Base-by-base conservation (phyloP, 2,113 vertebrate genomes). In the Nyctibius bracteatus region DNA sequence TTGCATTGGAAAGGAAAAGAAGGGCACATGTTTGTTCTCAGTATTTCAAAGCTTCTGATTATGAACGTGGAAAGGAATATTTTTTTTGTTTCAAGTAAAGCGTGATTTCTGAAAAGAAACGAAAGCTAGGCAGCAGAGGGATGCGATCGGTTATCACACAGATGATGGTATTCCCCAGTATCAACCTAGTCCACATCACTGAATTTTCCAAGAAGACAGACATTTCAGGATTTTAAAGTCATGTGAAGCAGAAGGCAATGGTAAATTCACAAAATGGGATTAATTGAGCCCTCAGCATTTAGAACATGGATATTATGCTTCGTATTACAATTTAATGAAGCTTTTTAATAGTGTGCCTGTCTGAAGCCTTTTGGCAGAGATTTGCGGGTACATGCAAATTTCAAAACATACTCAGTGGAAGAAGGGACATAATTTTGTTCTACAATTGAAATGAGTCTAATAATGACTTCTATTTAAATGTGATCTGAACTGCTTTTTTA, bases 341-440 rank as follows among this genome's bases (percentile, higher is more conserved):
- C 30, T 51, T 83, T 84, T 90, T 84, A 89, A 79, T 72, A 44
- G 30, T 44, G 17, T 30, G 75, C 39, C 47, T 41, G 51, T 90
- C 72, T 90, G 82, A 88, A 88, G 82, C 54, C 88, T 88, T 77
- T 35, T 61, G 67, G 59, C 67, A 74, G 92, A 86, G 92, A 58
- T 67, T 83, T 90, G 44, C 71, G 21, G 47, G 44, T 52, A 67
- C 65, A 30, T 81, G 80, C 43, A 74, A 71, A 86, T 63, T 68
- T 8, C 35, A 73, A 83, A 92, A 74, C 59, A 43, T 27, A 52
- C 35, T 62, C 22, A 3, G 52, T 81, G 35, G 47, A 63, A 84
- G 43, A 84, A 71, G 71, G 68, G 44, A 57, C n/a, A 2, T 71
- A 12, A 52, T 90, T 73, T 63, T 88, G 39, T 86, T 51, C n/a